Base-by-base conservation (phyloP, 2,113 vertebrate species). In the Cottus gobio region DNA sequence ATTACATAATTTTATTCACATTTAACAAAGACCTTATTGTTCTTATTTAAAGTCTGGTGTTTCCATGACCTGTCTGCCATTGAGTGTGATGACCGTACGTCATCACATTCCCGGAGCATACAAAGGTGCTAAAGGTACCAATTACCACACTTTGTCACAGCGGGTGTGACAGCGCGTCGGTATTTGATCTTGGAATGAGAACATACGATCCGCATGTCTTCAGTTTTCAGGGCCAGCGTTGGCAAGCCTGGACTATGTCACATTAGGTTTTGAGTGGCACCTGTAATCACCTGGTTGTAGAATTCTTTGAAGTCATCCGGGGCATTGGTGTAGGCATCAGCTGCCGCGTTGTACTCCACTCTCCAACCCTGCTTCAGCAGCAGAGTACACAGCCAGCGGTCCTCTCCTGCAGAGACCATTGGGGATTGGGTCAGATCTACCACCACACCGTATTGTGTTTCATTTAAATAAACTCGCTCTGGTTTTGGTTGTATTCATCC, bases 301-400 rank as follows among this genome's bases (percentile, higher is more conserved):
- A 94, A 93, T 71, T 95, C 94, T 30, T 90, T 92, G 64, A 94
- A 95, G 7, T 92, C 93, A 62, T 95, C 90, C 0, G 94, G 94
- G 10, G 93, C 92, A 0, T 94, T 94, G 70, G 94, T 95, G 87
- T 90, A 93, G 60, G 93, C 93, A 7, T 95, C 93, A 0, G 94
- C 90, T 0, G 91, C 93, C 7, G 94, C 91, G 10, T 91, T 93
- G 54, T 94, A 95, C 85, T 94, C 93, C 62, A 95, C 93, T 73
- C 93, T 90, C 94, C 94, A 95, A 9, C 93, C 93, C 80, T 94
- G 94, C 76, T 94, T 93, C 37, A 94, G 48, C 57, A 95, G 50
- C 64, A 95, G 88, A 24, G 92, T 94, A 12, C 92, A 94, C 67
- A 94, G 67, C 94, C 94, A 95, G 62, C 94, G 93, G 68, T 94